These are phyloP conservation scores for Tenthredo notha DNA, from an alignment of 2,888 invertebrate species.

Conservation along the genomic window DNA sequence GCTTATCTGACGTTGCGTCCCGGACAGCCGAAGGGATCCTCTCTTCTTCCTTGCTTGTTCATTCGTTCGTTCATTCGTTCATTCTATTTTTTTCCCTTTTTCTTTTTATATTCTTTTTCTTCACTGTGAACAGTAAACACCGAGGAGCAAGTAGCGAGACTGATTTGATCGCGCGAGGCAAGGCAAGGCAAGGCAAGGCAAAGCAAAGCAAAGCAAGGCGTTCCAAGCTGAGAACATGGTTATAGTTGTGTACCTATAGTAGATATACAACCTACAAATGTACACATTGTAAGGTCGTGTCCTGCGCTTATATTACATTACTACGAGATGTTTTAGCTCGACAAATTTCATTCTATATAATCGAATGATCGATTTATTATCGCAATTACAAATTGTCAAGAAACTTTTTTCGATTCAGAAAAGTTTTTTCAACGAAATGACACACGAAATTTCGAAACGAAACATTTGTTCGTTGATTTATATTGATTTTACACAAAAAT, in stretches of 20 bases:
- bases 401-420: neutral
- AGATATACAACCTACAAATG: neutral
- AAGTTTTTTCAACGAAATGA: neutral
- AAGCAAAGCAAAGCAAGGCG: neutral
- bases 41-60: neutral
- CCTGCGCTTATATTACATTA: neutral
- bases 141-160: slow-evolving; percentile 36
- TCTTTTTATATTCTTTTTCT: neutral
- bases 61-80: neutral
- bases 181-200: neutral
- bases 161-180: slow-evolving; percentile 37
- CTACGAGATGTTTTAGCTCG: neutral
- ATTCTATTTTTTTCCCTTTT: neutral
- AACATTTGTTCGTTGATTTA: neutral
- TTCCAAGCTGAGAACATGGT: slow-evolving; percentile 5
- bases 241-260: slow-evolving; percentile 4
- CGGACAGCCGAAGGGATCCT: slow-evolving; percentile 47
- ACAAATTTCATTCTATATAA: neutral
- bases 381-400: neutral
- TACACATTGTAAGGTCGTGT: neutral
- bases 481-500: neutral
- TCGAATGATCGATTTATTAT: neutral
- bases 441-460: neutral
- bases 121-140: slow-evolving; percentile 28
- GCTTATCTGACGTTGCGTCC: slow-evolving; percentile 69